Base-by-base conservation (phyloP, 2,797 vertebrate species). In the Protosalanx chinensis region DNA sequence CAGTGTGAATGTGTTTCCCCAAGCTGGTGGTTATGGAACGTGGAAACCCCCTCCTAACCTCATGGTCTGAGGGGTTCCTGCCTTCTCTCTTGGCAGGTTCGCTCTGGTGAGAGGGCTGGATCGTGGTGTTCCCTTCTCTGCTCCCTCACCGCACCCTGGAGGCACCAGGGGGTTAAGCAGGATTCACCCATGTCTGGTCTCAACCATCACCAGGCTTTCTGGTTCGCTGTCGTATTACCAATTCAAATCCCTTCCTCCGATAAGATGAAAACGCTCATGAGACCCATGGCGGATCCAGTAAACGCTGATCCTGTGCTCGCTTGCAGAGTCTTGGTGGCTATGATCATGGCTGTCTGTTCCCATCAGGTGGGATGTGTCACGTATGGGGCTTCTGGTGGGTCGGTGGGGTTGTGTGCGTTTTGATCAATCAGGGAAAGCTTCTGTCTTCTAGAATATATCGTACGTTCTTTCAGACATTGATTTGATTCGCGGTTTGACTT, bases 61-160 rank as follows among this genome's bases (percentile, higher is more conserved):
- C 35, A 37, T 10, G 35, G 6, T 37, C 35, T 37, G 35, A 37
- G 35, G 7, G 35, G 7, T 2, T 2, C 35, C 35, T 37, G 35
- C 35, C 35, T 37, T 37, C 35, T 1, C 35, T 37, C 35, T 37
- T 6, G 35, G 35, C 35, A 37, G 35, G 82, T 91, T 90, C 91
- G 91, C 92, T 91, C 90, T 46, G 37, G 12, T 86, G 85, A 69
- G 78, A 76, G 73, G 71, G 87, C 86, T 86, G 81, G 70, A 81
- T 86, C 86, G 84, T 86, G 87, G 81, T 88, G 74, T 81, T 53
- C 33, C 62, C 33, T 6, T 2, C 18, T n/a, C 37, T 41, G 7
- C 8, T 10, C 32, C n/a, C 63, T 63, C 60, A 73, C 82, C 82
- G 79, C 41, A n/a, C 13, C 75, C 78, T 77, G 73, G 63, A 49